phyloP scores from a whole-genome alignment of 2,888 invertebrate genomes.

The Eristalis intricaria region DNA sequence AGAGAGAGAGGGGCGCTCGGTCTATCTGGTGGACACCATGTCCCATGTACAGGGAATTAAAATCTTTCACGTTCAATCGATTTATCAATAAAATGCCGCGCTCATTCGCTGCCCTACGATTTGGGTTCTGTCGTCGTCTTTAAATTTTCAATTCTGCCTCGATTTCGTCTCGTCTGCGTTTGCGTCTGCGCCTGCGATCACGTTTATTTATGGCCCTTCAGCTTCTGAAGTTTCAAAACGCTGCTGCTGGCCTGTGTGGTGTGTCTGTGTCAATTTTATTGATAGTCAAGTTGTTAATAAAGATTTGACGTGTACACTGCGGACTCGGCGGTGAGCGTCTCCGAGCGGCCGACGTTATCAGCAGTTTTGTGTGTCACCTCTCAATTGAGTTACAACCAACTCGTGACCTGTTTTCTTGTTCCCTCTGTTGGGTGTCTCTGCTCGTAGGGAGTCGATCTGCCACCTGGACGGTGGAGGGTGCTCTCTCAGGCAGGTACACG shows the following conservation, averaged over 20 bases:
- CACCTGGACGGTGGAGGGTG: neutral
- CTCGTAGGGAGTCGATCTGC: neutral
- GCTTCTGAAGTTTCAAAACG: constrained; percentile 53
- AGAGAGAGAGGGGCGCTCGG: neutral
- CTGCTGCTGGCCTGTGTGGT: constrained; percentile 25
- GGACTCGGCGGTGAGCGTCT: neutral
- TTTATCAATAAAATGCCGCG: constrained; percentile 69
- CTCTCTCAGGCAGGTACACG: neutral
- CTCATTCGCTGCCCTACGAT: constrained; percentile 8
- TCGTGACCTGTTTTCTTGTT: constrained; percentile 59
- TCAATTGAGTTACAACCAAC: constrained; percentile 66
- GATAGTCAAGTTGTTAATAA: constrained; percentile 66
- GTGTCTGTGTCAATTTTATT: constrained; percentile 63
- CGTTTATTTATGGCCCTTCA: constrained; percentile 65
- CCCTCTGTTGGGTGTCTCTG: neutral
- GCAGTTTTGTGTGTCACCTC: constrained; percentile 53
- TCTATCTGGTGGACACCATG: neutral
- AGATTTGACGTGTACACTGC: constrained; percentile 60
- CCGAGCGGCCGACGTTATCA: constrained; percentile 55
- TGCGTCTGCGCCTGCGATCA: neutral
- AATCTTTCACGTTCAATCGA: constrained; percentile 69
- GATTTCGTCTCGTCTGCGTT: neutral
- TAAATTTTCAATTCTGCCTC: neutral
- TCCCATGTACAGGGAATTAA: constrained; percentile 53
- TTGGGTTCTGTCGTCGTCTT: neutral